A percentile compares a stretch with the other conserved stretches of the same genome.
Conservation (phyloP, 2,888 invertebrate genomes). For the Synanthedon formicaeformis region DNA sequence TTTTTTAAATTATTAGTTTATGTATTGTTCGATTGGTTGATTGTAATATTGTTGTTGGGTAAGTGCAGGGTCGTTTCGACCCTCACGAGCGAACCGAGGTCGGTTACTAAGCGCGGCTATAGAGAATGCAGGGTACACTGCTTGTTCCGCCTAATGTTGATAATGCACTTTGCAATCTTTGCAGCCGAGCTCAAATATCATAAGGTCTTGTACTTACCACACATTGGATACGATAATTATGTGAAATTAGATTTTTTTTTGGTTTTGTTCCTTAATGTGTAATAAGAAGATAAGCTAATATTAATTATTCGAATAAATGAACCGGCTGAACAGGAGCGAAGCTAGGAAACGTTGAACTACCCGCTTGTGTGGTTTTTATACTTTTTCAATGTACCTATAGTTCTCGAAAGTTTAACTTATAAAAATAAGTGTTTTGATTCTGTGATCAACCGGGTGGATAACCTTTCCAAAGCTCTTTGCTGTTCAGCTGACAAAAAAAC, state of each 20-base stretch:
- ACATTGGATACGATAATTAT: slow-evolving; percentile 58
- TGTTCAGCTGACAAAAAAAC: slow-evolving; percentile 46
- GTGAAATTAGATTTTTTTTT: slow-evolving; percentile 44
- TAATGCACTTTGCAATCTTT: slow-evolving; percentile 60
- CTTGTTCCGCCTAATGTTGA: slow-evolving; percentile 69
- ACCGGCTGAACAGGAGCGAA: slow-evolving; percentile 38
- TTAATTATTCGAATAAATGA: slow-evolving; percentile 62
- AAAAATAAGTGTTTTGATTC: slow-evolving; percentile 41
- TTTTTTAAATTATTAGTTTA: slow-evolving; percentile 6
- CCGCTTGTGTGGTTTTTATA: slow-evolving; percentile 60
- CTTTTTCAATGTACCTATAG: slow-evolving; percentile 35
- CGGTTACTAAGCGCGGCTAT: slow-evolving; percentile 41
- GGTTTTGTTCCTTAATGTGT: slow-evolving; percentile 71
- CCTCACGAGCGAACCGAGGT: slow-evolving; percentile 14
- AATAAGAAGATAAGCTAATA: slow-evolving; percentile 60
- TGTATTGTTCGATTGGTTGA: slow-evolving; percentile 19
- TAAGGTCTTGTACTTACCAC: slow-evolving; percentile 54
- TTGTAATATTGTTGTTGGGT: slow-evolving; percentile 3
- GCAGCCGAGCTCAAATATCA: slow-evolving; percentile 49
- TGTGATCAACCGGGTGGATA: slow-evolving; percentile 44
- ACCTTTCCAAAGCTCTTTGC: slow-evolving; percentile 42
- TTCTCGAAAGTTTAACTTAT: slow-evolving; percentile 31
- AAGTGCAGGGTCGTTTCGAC: neutral
- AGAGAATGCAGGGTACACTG: slow-evolving; percentile 58
- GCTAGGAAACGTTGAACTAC: slow-evolving; percentile 44